Evolutionary conservation across 2,888 invertebrate species (phyloP).

Genomic region (Luffia ferchaultella): DNA sequence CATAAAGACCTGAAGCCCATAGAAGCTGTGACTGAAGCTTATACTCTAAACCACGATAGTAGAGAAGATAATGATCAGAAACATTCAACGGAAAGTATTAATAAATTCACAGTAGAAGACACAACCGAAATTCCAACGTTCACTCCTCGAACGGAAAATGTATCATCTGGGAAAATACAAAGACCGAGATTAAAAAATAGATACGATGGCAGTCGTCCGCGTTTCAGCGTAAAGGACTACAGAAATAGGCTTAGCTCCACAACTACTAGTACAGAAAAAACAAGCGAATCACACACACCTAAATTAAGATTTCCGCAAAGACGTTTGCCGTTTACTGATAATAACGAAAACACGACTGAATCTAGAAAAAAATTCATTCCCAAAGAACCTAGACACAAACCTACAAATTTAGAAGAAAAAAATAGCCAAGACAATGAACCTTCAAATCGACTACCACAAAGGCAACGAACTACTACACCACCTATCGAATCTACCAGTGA

Average conservation of each 20-base stretch:
- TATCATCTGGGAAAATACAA: constrained; percentile 30
- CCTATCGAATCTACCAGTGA: constrained; percentile 36
- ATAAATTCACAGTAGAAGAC: constrained; percentile 22
- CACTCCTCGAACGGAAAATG: constrained; percentile 32
- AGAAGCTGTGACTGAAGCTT: constrained; percentile 29
- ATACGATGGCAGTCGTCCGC: constrained; percentile 70
- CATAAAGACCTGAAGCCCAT: constrained; percentile 53
- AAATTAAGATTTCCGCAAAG: constrained; percentile 58
- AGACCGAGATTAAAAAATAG: constrained; percentile 56
- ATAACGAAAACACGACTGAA: constrained; percentile 48
- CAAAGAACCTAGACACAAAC: constrained; percentile 51
- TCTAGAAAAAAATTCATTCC: constrained; percentile 56
- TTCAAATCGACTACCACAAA: constrained; percentile 27
- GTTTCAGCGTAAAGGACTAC: constrained; percentile 82
- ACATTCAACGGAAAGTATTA: constrained; percentile 1
- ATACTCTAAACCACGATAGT: background rate
- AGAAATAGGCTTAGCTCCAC: constrained; percentile 70
- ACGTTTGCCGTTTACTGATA: constrained; percentile 45
- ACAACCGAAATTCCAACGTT: constrained; percentile 30
- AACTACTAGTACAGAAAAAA: constrained; percentile 49
- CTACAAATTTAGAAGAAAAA: constrained; percentile 29
- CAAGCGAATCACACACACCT: constrained; percentile 30
- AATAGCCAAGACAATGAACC: constrained; percentile 39
- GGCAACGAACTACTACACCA: constrained; percentile 34
- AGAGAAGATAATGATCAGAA: constrained; percentile 33